Evolutionary conservation across 2,888 invertebrate species (phyloP).

Genomic region (Dermolepida albohirtum): DNA sequence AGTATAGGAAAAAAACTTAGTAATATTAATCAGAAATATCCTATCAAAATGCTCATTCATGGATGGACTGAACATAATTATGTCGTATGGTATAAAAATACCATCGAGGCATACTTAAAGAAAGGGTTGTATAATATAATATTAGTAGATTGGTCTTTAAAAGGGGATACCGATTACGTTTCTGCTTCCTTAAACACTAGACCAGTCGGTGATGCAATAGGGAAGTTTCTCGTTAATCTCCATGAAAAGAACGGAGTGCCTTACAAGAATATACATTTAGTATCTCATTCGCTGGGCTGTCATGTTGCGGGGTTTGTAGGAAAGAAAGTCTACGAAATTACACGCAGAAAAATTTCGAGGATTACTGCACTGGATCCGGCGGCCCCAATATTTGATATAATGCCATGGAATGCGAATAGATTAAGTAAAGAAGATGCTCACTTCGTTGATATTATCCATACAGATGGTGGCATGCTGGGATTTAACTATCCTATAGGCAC

Average conservation of each 20-base stretch:
- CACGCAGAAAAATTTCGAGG: conserved; percentile 57
- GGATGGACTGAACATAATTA: conserved; percentile 65
- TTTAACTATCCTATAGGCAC: conserved; percentile 64
- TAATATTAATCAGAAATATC: no score
- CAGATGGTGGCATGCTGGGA: conserved; percentile 69
- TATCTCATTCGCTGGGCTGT: conserved; percentile 57
- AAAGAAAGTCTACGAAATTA: conserved; percentile 51
- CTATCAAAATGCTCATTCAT: conserved; percentile 58
- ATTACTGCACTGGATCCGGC: conserved; percentile 70
- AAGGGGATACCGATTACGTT: conserved; percentile 56
- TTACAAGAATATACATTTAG: conserved; percentile 49
- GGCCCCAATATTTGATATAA: conserved; percentile 65
- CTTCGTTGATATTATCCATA: conserved; percentile 73
- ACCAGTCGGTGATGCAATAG: conserved; percentile 55
- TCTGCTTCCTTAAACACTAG: conserved; percentile 55
- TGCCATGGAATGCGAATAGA: conserved; percentile 61
- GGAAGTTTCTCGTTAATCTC: conserved; percentile 51
- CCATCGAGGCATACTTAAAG: conserved; percentile 63
- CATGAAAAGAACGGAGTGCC: conserved; percentile 51
- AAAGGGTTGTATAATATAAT: conserved; percentile 65
- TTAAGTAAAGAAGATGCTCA: conserved; percentile 69
- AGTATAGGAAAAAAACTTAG: no score
- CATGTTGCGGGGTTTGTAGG: conserved; percentile 57
- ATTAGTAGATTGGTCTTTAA: conserved; percentile 66
- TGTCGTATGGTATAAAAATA: conserved; percentile 56